Evolutionary conservation across 2,888 invertebrate genomes (phyloP).

Genomic region (Agapostemon virescens): DNA sequence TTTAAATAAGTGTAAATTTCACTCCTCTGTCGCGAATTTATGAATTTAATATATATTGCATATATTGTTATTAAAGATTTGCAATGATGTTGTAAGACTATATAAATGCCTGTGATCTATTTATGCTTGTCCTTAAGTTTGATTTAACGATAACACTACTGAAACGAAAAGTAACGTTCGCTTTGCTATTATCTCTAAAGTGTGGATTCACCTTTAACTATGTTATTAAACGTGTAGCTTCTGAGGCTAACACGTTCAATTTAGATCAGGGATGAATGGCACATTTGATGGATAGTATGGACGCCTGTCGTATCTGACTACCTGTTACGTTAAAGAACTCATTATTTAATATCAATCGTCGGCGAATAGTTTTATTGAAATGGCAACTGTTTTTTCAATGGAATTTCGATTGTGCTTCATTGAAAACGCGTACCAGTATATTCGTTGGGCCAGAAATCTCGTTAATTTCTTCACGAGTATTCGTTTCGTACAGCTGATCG

Average conservation of each 20-base stretch:
- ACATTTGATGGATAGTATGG: slow-evolving; percentile 2
- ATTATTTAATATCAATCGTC: neutral
- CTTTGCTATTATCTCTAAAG: neutral
- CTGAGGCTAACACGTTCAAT: slow-evolving; percentile 32
- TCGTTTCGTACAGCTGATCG: neutral
- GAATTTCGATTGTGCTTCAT: neutral
- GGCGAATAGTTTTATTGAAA: neutral
- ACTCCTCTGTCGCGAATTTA: neutral
- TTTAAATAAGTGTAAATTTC: neutral
- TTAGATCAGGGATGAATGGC: slow-evolving; percentile 15
- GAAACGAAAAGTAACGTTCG: neutral
- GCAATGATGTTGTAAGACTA: no score
- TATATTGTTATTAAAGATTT: neutral
- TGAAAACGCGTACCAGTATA: neutral
- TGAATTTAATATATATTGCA: neutral
- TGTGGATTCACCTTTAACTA: slow-evolving; percentile 18
- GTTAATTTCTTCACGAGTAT: neutral
- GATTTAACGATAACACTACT: no score
- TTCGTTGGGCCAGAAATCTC: neutral
- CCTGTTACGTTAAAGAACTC: neutral
- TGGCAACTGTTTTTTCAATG: neutral
- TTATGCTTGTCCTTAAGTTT: no score
- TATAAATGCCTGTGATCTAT: neutral
- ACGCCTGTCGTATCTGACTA: neutral
- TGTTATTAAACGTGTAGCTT: slow-evolving; percentile 6